Base-by-base conservation (phyloP, 2,888 invertebrate genomes). In the Oxystoma pomonae region DNA sequence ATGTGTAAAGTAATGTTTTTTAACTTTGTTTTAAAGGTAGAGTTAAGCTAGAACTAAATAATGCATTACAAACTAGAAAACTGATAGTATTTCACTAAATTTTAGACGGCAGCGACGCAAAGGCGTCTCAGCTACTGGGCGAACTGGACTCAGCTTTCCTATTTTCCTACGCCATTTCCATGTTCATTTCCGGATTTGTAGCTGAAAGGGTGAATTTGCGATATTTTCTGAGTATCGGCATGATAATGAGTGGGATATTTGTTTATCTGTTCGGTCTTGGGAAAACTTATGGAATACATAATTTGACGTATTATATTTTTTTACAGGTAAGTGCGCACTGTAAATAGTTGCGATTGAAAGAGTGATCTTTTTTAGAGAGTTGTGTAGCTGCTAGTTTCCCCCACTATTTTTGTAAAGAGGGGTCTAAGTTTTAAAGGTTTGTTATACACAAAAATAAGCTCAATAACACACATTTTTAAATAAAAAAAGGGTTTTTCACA, bases 151-250 rank as follows among this genome's bases (percentile, higher is more conserved):
- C 95, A 0, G 89, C 95, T 0, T 98, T 96, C 79, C 83, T 98
- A 0, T 94, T 97, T 79, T 87, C 92, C 0, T 98, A 98, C 77
- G 97, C 97, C 0, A 85, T 87, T 61, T 92, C 95, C 67, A 98
- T 98, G 98, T 98, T 97, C 79, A 81, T 83, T 0, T 89, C 89
- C 1, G 98, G 98, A 1, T 91, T 96, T 79, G 83, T 97, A 61
- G 98, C 97, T 0, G 98, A 98, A 80, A 83, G 97, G 35, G 90
- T 94, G 20, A 94, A 96, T 72, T 81, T 98, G 53, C 85, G 98
- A 1, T 94, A 94, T 78, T 98, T 96, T 80, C 83, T 98, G n/a
- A 84, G 92, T 0, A 75, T 91, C 21, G 98, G 98, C 57, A 97
- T 98, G 97, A 80, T 97, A 50, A 76, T 89, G 1, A 94, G 95